Evolutionary conservation across 2,113 vertebrate species (phyloP), one percentile per base, ranked within the genome.

Genomic region (Girardinichthys multiradiatus): DNA sequence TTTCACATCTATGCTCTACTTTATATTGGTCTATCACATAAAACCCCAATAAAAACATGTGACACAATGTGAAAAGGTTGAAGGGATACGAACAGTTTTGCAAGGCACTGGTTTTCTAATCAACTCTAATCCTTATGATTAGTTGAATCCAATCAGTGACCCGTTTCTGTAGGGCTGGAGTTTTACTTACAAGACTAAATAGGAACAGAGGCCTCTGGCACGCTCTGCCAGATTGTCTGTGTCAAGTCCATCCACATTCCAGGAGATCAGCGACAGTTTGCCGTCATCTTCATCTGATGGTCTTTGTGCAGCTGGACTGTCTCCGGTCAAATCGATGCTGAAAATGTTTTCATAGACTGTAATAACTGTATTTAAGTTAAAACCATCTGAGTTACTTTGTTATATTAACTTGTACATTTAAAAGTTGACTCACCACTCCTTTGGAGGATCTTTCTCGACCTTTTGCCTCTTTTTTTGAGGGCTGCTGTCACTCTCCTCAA

Each of bases 241-340:
- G 79, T 99, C 96, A 71, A 99, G 89, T 24, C 97, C 98, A 65
- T 98, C 97, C 42, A 99, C 91, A 11, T 99, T 99, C 98, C 98
- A 99, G 45, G 96, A 95, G 78, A 99, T 91, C 60, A 99, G 69
- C 0, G 95, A 96, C 77, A 99, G 93, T 27, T 87, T 92, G 48
- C 91, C 82, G 17, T 93, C 93, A 8, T 96, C 95, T 62, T 64
- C 29, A 17, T 79, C 89, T 64, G 78, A 27, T 2, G 71, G 72
- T 70, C 74, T 87, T 19, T 3, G 17, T 33, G 79, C 4, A 6
- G 86, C 78, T 2, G 92, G 89, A 35, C 93, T 94, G 57, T 95
- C 96, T 29, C 10, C 79, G 9, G 97, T 98, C 77, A 98, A 84
- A 86, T 98, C 97, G 89, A 98, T 94, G 79, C 97, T 99, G 86